Evolutionary conservation across 2,113 vertebrate genomes (phyloP).

Genomic region (Anguilla rostrata): DNA sequence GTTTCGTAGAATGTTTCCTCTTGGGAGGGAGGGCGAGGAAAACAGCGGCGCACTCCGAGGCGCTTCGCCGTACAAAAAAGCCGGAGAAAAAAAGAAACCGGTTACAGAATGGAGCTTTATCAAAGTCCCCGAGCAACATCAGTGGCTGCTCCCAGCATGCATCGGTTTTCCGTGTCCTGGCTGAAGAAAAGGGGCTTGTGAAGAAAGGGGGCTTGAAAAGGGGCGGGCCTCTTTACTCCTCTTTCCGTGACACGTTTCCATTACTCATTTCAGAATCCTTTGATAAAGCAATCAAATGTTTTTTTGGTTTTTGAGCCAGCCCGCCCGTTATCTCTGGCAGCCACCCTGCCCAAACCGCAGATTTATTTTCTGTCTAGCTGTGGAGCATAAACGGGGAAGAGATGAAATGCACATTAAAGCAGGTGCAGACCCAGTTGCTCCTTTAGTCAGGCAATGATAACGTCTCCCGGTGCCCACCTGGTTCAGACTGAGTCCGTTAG

Average conservation of each 20-base stretch:
- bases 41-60: not conserved
- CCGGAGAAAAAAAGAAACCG: not conserved
- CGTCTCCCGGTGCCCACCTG: not conserved
- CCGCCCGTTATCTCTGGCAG: constrained; percentile 35
- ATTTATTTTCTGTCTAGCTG: constrained; percentile 26
- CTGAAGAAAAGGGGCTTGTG: not conserved
- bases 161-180: not conserved
- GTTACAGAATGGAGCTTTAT: not conserved
- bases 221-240: not conserved
- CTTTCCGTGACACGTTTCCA: not conserved
- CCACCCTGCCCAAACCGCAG: constrained; percentile 30
- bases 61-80: not conserved
- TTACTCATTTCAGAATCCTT: constrained; percentile 26
- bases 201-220: not conserved
- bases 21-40: not conserved
- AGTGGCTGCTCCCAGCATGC: not conserved
- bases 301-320: constrained; percentile 29
- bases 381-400: constrained; percentile 26
- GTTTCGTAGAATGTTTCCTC: not conserved
- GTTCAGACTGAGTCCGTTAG: not conserved
- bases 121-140: not conserved
- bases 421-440: not conserved
- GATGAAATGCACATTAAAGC: constrained; percentile 28
- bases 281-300: constrained; percentile 38
- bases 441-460: not conserved